Evolutionary conservation across 2,888 invertebrate species (phyloP).

Genomic region (Aspidapion aeneum): DNA sequence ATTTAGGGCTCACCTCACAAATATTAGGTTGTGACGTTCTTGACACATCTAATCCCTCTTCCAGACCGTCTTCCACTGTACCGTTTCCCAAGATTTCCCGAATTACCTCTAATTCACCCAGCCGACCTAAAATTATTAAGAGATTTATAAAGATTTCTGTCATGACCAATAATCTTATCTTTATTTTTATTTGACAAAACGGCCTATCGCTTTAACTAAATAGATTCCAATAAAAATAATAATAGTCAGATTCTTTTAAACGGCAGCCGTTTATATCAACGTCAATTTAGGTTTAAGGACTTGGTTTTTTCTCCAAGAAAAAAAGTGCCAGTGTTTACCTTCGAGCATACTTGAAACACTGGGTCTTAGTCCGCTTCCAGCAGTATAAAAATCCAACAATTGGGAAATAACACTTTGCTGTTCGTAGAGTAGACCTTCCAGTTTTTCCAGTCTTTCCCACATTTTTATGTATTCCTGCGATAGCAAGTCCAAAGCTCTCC

Average conservation of each 20-base stretch:
- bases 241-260: no score
- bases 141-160: not conserved
- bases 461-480: conserved; percentile 92
- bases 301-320: no score
- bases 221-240: no score
- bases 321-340: no score
- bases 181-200: not conserved
- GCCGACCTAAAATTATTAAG: conserved; percentile 21
- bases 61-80: conserved; percentile 62
- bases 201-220: no score
- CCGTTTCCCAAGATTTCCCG: conserved; percentile 64
- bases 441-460: conserved; percentile 88
- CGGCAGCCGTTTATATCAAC: no score
- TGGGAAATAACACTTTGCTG: conserved; percentile 90
- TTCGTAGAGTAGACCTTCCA: conserved; percentile 81
- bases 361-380: conserved; percentile 51
- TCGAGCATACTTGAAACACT: conserved; percentile 19
- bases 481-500: conserved; percentile 86
- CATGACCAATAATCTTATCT: not conserved
- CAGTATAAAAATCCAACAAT: conserved; percentile 74
- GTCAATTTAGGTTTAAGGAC: no score
- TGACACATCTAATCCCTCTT: conserved; percentile 60
- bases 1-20: conserved; percentile 40
- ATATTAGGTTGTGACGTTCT: conserved; percentile 45
- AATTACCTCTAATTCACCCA: conserved; percentile 57